These are phyloP conservation scores for Bursaphelenchus mucronatus DNA, from an alignment of 1,140 invertebrate species.

Conservation along the genomic window DNA sequence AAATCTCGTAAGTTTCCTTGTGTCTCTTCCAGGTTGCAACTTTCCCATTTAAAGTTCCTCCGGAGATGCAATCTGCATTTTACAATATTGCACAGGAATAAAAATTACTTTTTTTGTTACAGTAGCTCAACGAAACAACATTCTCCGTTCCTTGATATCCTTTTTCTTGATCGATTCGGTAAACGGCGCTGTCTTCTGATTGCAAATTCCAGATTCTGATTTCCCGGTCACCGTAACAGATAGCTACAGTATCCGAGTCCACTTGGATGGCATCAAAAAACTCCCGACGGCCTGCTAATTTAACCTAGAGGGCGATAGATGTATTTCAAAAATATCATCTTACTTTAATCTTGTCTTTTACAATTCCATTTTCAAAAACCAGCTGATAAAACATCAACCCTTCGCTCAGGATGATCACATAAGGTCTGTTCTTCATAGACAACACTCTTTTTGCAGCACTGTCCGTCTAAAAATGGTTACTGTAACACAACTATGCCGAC, in stretches of 20 bases:
- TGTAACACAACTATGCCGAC: background rate
- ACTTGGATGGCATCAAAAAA: conserved; percentile 32
- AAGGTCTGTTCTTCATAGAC: conserved; percentile 30
- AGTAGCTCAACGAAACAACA: conserved; percentile 52
- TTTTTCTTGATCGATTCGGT: conserved; percentile 51
- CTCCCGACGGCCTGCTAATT: conserved; percentile 69
- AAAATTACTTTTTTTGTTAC: conserved; percentile 63
- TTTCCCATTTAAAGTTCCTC: conserved; percentile 82
- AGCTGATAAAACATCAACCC: conserved; percentile 48
- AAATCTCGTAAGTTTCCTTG: conserved; percentile 54
- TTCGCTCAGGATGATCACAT: conserved; percentile 37
- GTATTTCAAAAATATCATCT: background rate
- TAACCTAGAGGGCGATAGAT: conserved; percentile 58
- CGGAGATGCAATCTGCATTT: conserved; percentile 70
- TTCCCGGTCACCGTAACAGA: conserved; percentile 49
- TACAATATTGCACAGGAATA: conserved; percentile 3
- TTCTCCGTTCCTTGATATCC: conserved; percentile 64
- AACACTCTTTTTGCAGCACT: conserved; percentile 34
- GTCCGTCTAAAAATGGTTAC: conserved; percentile 24
- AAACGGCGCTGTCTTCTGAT: conserved; percentile 73
- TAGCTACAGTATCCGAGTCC: conserved; percentile 32
- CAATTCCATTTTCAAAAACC: conserved; percentile 61
- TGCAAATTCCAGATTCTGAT: conserved; percentile 89
- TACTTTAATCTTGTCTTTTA: conserved; percentile 42
- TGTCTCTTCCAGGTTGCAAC: conserved; percentile 79